Evolutionary conservation across 2,888 invertebrate genomes (phyloP).

Genomic region (Tachina fera): DNA sequence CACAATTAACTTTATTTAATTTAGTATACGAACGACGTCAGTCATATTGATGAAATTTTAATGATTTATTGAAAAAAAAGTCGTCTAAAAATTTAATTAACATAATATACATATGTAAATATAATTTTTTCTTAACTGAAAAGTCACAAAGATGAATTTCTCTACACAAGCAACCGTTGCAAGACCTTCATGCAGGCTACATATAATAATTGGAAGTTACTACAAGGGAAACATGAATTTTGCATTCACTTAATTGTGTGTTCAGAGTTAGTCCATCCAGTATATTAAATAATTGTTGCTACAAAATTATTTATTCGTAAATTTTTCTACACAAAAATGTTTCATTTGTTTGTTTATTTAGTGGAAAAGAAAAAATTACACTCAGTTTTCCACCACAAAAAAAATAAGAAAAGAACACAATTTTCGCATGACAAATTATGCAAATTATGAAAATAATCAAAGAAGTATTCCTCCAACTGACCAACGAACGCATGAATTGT

Average conservation of each 20-base stretch:
- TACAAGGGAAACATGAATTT: constrained; percentile 76
- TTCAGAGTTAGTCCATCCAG: constrained; percentile 13
- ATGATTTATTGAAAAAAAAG: neutral
- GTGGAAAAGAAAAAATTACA: neutral
- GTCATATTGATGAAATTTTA: neutral
- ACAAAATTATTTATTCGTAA: constrained; percentile 55
- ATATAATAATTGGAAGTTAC: neutral
- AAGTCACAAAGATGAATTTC: neutral
- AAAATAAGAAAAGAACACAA: constrained; percentile 20
- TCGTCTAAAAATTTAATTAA: constrained; percentile 1
- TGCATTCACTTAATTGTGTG: constrained; percentile 80
- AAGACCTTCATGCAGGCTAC: neutral
- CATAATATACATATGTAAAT: neutral
- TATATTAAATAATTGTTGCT: constrained; percentile 62
- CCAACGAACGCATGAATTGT: neutral
- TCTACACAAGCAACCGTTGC: neutral
- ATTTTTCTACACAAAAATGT: constrained; percentile 66
- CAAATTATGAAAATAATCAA: constrained; percentile 69
- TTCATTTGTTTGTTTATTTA: constrained; percentile 22
- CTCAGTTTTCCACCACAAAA: constrained; percentile 15
- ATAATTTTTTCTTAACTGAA: neutral
- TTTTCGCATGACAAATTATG: constrained; percentile 73
- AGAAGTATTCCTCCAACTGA: constrained; percentile 53
- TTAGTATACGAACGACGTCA: neutral
- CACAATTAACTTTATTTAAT: constrained; percentile 3